These are phyloP conservation scores for Oncorhynchus masou DNA, from an alignment of 2,113 vertebrate genomes.

Conservation along the genomic window DNA sequence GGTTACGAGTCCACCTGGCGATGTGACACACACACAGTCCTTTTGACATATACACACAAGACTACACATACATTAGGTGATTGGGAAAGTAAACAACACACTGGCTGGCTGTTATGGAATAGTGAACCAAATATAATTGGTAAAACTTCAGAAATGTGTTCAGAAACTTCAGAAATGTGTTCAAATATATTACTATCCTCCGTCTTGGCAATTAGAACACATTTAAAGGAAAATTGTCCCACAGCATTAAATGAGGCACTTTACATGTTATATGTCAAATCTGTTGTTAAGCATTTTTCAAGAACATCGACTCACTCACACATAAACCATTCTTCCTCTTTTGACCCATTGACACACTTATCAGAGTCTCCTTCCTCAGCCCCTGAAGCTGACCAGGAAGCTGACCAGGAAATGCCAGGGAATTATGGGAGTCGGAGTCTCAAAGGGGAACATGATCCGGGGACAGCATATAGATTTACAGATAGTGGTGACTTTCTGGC, in stretches of 20 bases:
- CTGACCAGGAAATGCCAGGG: slow-evolving; percentile 68
- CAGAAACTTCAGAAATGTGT: too few species aligned
- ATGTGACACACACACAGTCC: slow-evolving; percentile 34
- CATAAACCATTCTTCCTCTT: slow-evolving; percentile 7
- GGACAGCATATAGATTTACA: slow-evolving; percentile 70
- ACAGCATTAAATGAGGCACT: not conserved
- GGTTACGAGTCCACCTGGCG: slow-evolving; percentile 63
- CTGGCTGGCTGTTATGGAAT: too few species aligned
- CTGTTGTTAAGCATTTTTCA: not conserved
- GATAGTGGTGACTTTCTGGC: slow-evolving; percentile 64
- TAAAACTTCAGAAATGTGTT: too few species aligned
- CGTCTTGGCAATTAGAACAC: too few species aligned
- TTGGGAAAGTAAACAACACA: too few species aligned
- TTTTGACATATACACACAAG: not conserved
- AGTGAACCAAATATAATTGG: too few species aligned
- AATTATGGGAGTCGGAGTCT: slow-evolving; percentile 63
- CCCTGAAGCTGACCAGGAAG: slow-evolving; percentile 53
- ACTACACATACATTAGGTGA: not conserved
- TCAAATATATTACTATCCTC: too few species aligned
- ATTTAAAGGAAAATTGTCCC: too few species aligned
- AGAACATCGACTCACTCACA: not conserved
- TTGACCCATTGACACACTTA: too few species aligned
- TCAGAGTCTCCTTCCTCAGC: slow-evolving; percentile 30
- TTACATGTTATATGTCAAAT: not conserved
- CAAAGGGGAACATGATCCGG: slow-evolving; percentile 65